phyloP scores from a whole-genome alignment of 2,888 invertebrate genomes.

The Liopterus haemorrhoidalis region DNA sequence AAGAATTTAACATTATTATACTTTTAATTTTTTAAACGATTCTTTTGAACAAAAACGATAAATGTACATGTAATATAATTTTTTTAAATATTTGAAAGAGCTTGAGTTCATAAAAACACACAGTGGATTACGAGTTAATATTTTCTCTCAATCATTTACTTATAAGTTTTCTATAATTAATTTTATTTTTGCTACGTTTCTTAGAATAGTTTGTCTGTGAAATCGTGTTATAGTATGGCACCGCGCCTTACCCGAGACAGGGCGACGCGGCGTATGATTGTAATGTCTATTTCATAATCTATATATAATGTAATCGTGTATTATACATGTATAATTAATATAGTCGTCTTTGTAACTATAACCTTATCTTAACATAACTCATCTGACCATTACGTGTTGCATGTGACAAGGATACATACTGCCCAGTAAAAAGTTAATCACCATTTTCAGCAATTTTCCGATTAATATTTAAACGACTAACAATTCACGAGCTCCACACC shows the following conservation, averaged over 20 bases:
- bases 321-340: slow-evolving; percentile 24
- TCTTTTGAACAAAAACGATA: too few relatives aligned
- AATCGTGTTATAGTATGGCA: slow-evolving; percentile 12
- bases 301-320: slow-evolving; percentile 17
- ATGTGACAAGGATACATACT: slow-evolving; percentile 22
- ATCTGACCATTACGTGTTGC: slow-evolving; percentile 18
- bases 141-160: too few relatives aligned
- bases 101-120: too few relatives aligned
- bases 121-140: too few relatives aligned
- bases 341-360: slow-evolving; percentile 21
- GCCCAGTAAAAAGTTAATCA: slow-evolving; percentile 22
- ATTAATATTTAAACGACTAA: too few relatives aligned
- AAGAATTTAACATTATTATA: too few relatives aligned
- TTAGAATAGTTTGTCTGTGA: slow-evolving; percentile 20
- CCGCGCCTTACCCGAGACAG: slow-evolving; percentile 1
- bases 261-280: slow-evolving; percentile 13
- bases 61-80: too few relatives aligned
- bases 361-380: slow-evolving; percentile 15
- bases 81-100: too few relatives aligned
- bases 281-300: slow-evolving; percentile 22
- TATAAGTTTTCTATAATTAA: slow-evolving; percentile 16
- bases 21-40: too few relatives aligned
- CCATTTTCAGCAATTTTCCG: too few relatives aligned
- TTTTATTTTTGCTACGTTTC: slow-evolving; percentile 22
- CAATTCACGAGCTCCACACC: too few relatives aligned